Evolutionary conservation across 2,888 invertebrate genomes (phyloP), one percentile per base, ranked within the genome.

Genomic region (Pachycephus smyrnensis): DNA sequence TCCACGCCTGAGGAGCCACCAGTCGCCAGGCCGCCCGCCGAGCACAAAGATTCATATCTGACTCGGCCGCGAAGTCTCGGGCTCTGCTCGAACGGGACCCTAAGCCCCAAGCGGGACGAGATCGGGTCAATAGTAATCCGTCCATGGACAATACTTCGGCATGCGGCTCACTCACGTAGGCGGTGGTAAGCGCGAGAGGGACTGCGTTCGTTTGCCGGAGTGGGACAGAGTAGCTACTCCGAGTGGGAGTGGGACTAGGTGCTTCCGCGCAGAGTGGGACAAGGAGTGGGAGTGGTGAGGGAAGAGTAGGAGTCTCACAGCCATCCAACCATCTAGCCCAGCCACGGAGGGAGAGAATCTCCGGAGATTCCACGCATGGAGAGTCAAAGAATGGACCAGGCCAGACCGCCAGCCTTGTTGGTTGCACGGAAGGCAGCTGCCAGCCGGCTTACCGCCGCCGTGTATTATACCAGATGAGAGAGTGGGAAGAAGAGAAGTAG

Each of bases 341-440:
- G 71, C 75, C 79, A 80, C 77, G 81, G 78, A 76, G 83, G 79
- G 81, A 79, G 76, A 80, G 79, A 69, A 76, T 88, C 88, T 89
- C 88, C 83, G 85, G 86, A 88, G 88, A 89, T 89, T 89, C 89
- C 88, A 89, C 88, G 88, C 89, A 88, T 87, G 88, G 87, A 87
- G 87, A 85, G 84, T 80, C 84, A 84, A 76, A 73, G 86, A 85
- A 84, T 87, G 85, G 85, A 84, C 85, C 81, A 80, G 82, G 80
- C 76, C 86, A 87, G 87, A 82, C 85, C 84, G 87, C 84, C 87
- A 85, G 87, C 86, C 87, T 90, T 85, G 90, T 88, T 88, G 88
- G 88, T 88, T 86, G 88, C 89, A 89, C 89, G 89, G 88, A 89
- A 89, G 88, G 90, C 90, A 90, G 90, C 89, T 90, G 90, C 89